Conservation (phyloP, 23 tunicate species). For the Halocynthia roretzi region DNA sequence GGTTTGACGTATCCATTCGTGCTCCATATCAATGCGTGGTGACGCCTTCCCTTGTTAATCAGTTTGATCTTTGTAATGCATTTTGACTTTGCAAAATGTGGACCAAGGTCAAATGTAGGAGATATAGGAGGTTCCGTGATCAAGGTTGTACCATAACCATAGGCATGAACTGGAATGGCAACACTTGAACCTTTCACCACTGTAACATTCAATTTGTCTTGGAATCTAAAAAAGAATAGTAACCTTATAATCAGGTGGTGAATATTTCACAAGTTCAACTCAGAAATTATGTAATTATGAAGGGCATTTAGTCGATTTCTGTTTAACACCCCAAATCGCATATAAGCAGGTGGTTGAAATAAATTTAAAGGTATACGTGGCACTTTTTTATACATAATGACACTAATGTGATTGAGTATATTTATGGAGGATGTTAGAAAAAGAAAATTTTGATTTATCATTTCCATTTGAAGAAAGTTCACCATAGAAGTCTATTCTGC, state of each 20-base stretch:
- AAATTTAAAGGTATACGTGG: too few relatives aligned
- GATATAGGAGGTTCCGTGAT: slow-evolving; percentile 68
- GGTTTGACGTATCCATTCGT: slow-evolving; percentile 68
- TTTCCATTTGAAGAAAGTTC: neutral
- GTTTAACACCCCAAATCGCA: too few relatives aligned
- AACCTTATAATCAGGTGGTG: neutral
- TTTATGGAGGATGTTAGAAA: neutral
- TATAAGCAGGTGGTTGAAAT: too few relatives aligned
- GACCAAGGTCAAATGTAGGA: slow-evolving; percentile 74
- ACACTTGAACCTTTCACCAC: slow-evolving; percentile 77
- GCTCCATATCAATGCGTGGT: slow-evolving; percentile 85
- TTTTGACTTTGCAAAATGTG: slow-evolving; percentile 68
- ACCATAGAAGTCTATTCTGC: neutral
- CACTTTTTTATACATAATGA: neutral
- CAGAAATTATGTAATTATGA: neutral
- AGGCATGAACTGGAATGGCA: slow-evolving; percentile 64
- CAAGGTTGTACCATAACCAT: slow-evolving; percentile 82
- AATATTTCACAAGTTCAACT: neutral
- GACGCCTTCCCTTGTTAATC: slow-evolving; percentile 79
- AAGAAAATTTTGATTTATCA: neutral
- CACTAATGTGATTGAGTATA: too few relatives aligned
- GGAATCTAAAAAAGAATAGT: slow-evolving; percentile 40
- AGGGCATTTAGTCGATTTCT: neutral
- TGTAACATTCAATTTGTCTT: slow-evolving; percentile 71
- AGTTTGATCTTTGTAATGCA: slow-evolving; percentile 63